These are phyloP conservation scores for Amblyjoppa fuscipennis DNA, from an alignment of 2,888 invertebrate species.

Conservation along the genomic window DNA sequence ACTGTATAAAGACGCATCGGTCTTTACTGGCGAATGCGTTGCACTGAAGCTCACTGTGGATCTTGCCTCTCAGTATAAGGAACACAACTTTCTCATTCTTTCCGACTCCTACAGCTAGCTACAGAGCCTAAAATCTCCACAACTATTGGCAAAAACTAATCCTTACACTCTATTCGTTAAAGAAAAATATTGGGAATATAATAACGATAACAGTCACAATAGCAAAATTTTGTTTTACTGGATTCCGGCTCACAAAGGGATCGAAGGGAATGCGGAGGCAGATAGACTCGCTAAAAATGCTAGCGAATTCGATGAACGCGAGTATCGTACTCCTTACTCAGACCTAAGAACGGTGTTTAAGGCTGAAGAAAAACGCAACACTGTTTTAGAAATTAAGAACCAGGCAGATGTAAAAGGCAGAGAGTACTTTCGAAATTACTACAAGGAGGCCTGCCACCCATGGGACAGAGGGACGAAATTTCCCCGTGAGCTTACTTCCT, in stretches of 20 bases:
- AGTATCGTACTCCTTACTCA: slow-evolving; percentile 22
- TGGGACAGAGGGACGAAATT: neutral
- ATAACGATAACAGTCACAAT: neutral
- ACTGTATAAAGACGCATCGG: no score
- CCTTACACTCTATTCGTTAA: slow-evolving; percentile 44
- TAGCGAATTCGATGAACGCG: neutral
- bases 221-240: slow-evolving; percentile 41
- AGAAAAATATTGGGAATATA: slow-evolving; percentile 18
- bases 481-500: slow-evolving; percentile 14
- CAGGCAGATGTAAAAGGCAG: slow-evolving; percentile 35
- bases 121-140: slow-evolving; percentile 10
- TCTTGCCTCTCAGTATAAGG: no score
- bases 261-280: slow-evolving; percentile 52
- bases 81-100: no score
- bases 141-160: slow-evolving; percentile 29
- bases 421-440: slow-evolving; percentile 38
- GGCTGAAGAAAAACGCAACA: slow-evolving; percentile 7
- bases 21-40: no score
- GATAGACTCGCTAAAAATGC: slow-evolving; percentile 49
- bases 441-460: neutral
- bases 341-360: slow-evolving; percentile 34
- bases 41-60: no score
- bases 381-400: slow-evolving; percentile 6
- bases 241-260: slow-evolving; percentile 55
- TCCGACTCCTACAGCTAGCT: no score